phyloP scores from a whole-genome alignment of 2,797 vertebrate genomes.

The Intellagama lesueurii region DNA sequence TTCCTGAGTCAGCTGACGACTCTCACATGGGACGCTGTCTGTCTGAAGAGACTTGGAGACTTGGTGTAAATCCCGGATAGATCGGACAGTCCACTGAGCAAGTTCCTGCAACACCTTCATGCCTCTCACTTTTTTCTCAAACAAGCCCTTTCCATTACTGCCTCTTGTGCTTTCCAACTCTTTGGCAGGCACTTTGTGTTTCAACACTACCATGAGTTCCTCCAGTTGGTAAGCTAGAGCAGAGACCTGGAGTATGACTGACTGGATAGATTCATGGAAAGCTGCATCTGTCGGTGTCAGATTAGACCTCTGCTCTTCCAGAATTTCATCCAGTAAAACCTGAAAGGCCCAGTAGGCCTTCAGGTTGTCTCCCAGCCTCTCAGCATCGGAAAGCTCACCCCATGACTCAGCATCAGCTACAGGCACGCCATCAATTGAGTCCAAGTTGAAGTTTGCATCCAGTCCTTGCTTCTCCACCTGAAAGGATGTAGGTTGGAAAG shows the following conservation, averaged over 20 bases:
- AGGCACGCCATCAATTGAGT: constrained; percentile 71
- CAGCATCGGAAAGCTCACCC: constrained; percentile 72
- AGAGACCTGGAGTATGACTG: constrained; percentile 74
- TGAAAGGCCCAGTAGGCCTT: constrained; percentile 77
- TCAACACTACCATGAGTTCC: constrained; percentile 74
- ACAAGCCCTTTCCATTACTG: constrained; percentile 47
- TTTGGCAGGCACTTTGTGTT: constrained; percentile 55
- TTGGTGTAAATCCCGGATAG: constrained; percentile 73
- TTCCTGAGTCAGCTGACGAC: constrained; percentile 10
- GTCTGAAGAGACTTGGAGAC: constrained; percentile 62
- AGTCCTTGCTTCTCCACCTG: constrained; percentile 77
- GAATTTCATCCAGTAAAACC: constrained; percentile 71
- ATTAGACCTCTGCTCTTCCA: constrained; percentile 76
- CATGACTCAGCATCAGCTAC: constrained; percentile 68
- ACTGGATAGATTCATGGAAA: constrained; percentile 70
- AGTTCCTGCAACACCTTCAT: constrained; percentile 79
- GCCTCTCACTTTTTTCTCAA: constrained; percentile 78
- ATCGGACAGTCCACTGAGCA: constrained; percentile 77
- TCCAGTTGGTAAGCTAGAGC: constrained; percentile 77
- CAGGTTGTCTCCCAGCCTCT: constrained; percentile 77
- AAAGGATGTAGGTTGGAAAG: neutral
- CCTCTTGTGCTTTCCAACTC: neutral
- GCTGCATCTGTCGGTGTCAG: constrained; percentile 61
- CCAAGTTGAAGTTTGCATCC: constrained; percentile 64
- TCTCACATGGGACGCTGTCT: neutral